These are phyloP conservation scores for Paracanthobrama guichenoti DNA, from an alignment of 2,113 vertebrate species.

Conservation along the genomic window DNA sequence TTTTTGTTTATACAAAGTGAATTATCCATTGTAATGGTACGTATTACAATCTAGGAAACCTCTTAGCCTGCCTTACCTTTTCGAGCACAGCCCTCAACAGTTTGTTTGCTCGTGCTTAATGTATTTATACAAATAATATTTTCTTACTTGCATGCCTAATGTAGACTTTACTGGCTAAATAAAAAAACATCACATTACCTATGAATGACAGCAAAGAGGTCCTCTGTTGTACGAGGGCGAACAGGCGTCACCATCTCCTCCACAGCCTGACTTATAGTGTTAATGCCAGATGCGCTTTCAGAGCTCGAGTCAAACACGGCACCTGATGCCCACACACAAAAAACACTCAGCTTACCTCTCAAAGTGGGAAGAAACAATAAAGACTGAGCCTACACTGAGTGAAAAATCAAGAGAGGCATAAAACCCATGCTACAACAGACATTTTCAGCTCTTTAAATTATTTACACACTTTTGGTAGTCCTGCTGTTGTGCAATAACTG, in stretches of 20 bases:
- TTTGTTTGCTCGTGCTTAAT: neutral
- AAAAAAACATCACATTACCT: conserved; percentile 75
- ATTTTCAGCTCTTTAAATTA: conserved; percentile 43
- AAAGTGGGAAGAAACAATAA: neutral
- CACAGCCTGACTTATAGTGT: conserved; percentile 60
- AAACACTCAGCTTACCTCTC: conserved; percentile 14
- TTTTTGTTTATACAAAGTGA: neutral
- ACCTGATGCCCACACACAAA: conserved; percentile 60
- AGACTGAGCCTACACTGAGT: conserved; percentile 11
- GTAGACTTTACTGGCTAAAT: neutral
- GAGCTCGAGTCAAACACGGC: conserved; percentile 72
- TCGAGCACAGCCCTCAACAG: neutral
- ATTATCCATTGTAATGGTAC: neutral
- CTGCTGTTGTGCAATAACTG: conserved; percentile 28
- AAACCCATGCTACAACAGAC: conserved; percentile 23
- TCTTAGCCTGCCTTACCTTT: neutral
- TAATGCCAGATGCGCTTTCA: conserved; percentile 60
- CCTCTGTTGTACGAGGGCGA: conserved; percentile 86
- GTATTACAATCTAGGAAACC: neutral
- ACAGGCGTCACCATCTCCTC: conserved; percentile 77
- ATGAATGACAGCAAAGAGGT: conserved; percentile 94
- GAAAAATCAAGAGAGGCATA: conserved; percentile 18
- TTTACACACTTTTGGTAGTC: conserved; percentile 31
- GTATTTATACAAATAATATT: neutral
- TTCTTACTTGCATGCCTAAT: neutral